Evolutionary conservation across 2,797 vertebrate genomes (phyloP).

Genomic region (Acridotheres tristis): DNA sequence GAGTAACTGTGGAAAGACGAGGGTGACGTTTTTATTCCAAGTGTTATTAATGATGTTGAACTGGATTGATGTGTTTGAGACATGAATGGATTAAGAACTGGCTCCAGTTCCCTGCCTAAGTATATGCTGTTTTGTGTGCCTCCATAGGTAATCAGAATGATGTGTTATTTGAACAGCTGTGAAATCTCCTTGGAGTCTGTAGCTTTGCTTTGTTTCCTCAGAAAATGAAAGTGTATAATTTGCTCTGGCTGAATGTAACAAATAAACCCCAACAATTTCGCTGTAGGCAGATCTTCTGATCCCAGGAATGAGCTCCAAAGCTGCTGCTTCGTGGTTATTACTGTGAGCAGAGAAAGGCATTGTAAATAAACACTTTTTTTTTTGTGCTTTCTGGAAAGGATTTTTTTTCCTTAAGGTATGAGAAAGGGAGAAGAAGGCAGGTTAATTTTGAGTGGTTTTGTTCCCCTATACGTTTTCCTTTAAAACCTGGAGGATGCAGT

Average conservation of each 20-base stretch:
- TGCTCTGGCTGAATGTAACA: neutral
- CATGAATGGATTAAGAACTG: neutral
- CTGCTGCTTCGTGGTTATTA: neutral
- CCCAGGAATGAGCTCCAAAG: neutral
- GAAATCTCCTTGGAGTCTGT: neutral
- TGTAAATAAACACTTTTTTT: neutral
- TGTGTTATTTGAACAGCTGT: neutral
- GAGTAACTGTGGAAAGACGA: neutral
- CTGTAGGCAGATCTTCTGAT: slow-evolving; percentile 20
- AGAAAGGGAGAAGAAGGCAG: neutral
- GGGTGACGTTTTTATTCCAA: neutral
- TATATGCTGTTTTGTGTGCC: neutral
- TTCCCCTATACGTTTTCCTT: neutral
- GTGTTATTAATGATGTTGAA: neutral
- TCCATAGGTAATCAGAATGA: neutral
- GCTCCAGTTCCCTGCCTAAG: neutral
- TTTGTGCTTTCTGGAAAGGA: neutral
- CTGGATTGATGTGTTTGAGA: neutral
- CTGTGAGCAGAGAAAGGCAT: neutral
- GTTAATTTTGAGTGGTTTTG: neutral
- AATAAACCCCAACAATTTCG: neutral
- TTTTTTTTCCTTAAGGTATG: neutral
- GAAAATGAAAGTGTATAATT: neutral
- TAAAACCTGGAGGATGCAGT: neutral
- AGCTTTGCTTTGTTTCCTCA: slow-evolving; percentile 20